A percentile compares a stretch with the other conserved stretches of the same genome.
Evolutionary conservation across 2,113 vertebrate species (phyloP).

Genomic region (Gulo gulo): DNA sequence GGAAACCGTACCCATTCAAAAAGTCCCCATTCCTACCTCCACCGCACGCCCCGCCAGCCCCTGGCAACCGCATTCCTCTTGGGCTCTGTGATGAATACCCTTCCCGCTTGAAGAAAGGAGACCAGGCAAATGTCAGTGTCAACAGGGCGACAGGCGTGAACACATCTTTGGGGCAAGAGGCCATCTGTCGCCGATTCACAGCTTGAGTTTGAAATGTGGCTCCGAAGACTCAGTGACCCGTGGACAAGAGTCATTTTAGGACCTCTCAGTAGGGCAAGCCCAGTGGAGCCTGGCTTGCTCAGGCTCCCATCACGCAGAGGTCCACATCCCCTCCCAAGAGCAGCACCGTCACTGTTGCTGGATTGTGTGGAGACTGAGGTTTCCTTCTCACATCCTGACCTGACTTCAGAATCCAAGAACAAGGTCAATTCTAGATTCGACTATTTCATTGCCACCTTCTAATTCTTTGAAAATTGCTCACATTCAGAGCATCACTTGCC

Average conservation of each 20-base stretch:
- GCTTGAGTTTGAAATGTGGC: background rate
- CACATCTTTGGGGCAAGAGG: background rate
- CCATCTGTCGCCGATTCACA: background rate
- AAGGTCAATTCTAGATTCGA: background rate
- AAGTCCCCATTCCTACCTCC: background rate
- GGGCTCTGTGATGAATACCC: background rate
- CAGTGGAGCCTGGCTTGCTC: background rate
- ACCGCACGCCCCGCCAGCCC: background rate
- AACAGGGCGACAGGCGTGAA: background rate
- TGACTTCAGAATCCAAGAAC: background rate
- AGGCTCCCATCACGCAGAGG: background rate
- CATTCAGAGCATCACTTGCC: background rate
- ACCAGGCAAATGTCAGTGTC: background rate
- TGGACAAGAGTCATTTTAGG: background rate
- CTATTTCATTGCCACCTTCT: background rate
- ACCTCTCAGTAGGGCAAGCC: background rate
- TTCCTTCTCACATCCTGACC: background rate
- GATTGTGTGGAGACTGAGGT: background rate
- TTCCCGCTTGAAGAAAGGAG: background rate
- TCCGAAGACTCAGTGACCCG: background rate
- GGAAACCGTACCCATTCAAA: background rate
- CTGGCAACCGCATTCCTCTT: background rate
- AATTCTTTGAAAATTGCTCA: background rate
- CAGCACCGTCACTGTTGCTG: fast-evolving
- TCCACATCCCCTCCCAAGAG: too few relatives aligned